These are phyloP conservation scores for Sturmia bella DNA, from an alignment of 2,888 invertebrate genomes.

Conservation along the genomic window DNA sequence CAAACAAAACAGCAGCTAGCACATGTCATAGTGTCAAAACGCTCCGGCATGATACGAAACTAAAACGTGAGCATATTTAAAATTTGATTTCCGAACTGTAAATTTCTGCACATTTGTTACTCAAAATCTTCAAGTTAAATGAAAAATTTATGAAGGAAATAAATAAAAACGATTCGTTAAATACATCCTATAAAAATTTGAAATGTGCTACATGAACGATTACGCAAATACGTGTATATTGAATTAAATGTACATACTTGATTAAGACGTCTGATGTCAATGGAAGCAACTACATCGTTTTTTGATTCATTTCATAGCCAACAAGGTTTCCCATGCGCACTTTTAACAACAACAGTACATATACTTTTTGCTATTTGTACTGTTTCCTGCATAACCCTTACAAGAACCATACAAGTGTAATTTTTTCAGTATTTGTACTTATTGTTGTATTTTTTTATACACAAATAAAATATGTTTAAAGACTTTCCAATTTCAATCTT, in stretches of 20 bases:
- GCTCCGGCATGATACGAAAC: constrained; percentile 60
- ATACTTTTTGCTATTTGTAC: too few relatives aligned
- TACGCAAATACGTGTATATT: constrained; percentile 48
- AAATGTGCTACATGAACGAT: constrained; percentile 55
- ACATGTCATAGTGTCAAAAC: constrained; percentile 58
- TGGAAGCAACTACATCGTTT: constrained; percentile 23
- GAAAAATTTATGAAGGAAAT: neutral
- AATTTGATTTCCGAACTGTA: constrained; percentile 65
- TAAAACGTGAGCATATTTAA: constrained; percentile 69
- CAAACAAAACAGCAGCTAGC: constrained; percentile 68
- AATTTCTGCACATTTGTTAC: constrained; percentile 19
- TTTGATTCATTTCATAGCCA: too few relatives aligned
- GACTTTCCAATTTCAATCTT: too few relatives aligned
- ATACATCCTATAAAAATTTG: constrained; percentile 60
- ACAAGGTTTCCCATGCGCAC: too few relatives aligned
- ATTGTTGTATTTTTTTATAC: too few relatives aligned
- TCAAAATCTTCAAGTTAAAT: neutral
- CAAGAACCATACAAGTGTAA: too few relatives aligned
- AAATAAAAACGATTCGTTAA: constrained; percentile 51
- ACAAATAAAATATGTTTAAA: too few relatives aligned
- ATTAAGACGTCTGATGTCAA: neutral
- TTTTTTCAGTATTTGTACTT: too few relatives aligned
- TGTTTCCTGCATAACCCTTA: too few relatives aligned
- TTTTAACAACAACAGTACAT: too few relatives aligned
- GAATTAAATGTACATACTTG: neutral